Evolutionary conservation across 2,113 vertebrate genomes (phyloP), one percentile per base, ranked within the genome.

Genomic region (Colistium nudipinnis): DNA sequence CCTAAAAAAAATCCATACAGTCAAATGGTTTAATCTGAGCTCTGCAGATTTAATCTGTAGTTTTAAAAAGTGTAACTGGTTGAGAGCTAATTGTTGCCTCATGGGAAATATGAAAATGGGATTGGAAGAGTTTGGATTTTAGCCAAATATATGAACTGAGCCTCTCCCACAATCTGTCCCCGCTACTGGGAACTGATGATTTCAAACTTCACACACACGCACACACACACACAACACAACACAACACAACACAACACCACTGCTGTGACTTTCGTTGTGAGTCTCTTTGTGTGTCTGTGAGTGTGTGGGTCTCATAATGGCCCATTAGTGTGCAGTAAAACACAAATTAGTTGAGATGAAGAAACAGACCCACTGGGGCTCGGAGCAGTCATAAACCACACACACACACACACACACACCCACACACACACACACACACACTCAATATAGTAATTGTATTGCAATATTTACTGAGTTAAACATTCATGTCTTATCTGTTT

Each of bases 281-380:
- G 51, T 51, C 24, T 55, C 45, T 25, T 31, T 52, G 17, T 53
- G 19, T 22, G n/a, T 30, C 14, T 22, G 27, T 48, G 22, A 62
- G 55, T 73, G 55, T 59, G 14, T 55, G 44, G n/a, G 31, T 48
- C 53, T 78, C 55, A 43, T 70, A 78, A 78, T 59, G 51, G 66
- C 38, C 72, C 62, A 74, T 77, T 77, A 47, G 78, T 57, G 69
- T 49, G 64, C 78, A 53, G 61, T 83, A 84, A 77, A 71, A 76
- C 53, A 62, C 35, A 74, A 74, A 84, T 79, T 77, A 81, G 71
- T 79, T 70, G 63, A 66, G 69, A 70, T 64, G 57, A 70, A 78
- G 68, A 74, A 69, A 83, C 68, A 62, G 76, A 67, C 64, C 56
- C 61, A 49, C 33, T 4, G 62, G 69, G 73, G 39, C 44, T 74